Conservation (phyloP, 2,797 vertebrate genomes). For the Chiroxiphia lanceolata region DNA sequence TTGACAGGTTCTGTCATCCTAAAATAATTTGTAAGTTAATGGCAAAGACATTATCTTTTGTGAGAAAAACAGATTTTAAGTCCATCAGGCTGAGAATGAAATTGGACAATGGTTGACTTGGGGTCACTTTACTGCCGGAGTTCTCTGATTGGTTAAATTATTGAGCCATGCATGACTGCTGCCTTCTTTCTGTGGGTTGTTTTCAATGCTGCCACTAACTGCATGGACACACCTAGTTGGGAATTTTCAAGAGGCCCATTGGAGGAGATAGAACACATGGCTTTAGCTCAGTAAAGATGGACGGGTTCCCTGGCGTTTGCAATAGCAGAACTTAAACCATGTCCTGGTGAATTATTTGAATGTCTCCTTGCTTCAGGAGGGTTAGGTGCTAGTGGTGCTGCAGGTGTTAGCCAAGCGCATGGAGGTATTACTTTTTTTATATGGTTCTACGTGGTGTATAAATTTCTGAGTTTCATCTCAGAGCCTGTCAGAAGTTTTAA, state of each 20-base stretch:
- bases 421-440: neutral
- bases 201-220: neutral
- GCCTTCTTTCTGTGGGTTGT: neutral
- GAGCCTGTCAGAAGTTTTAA: neutral
- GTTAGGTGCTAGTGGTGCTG: neutral
- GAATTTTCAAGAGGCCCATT: neutral
- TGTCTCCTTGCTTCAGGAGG: neutral
- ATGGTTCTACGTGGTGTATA: rapidly evolving
- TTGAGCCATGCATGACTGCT: neutral
- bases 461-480: neutral
- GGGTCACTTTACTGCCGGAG: rapidly evolving
- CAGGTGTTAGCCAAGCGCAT: neutral
- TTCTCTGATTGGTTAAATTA: neutral
- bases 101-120: neutral
- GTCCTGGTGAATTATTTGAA: neutral
- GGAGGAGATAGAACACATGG: neutral
- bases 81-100: neutral
- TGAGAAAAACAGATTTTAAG: neutral
- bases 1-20: neutral
- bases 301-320: neutral
- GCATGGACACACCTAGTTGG: neutral
- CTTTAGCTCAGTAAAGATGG: neutral
- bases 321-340: neutral
- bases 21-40: neutral
- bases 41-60: neutral